A percentile compares a stretch with the other conserved stretches of the same genome.
phyloP scores from a whole-genome alignment of 37 sponge, comb jelly and placozoan species.

The Cladorhizidae sp. region DNA sequence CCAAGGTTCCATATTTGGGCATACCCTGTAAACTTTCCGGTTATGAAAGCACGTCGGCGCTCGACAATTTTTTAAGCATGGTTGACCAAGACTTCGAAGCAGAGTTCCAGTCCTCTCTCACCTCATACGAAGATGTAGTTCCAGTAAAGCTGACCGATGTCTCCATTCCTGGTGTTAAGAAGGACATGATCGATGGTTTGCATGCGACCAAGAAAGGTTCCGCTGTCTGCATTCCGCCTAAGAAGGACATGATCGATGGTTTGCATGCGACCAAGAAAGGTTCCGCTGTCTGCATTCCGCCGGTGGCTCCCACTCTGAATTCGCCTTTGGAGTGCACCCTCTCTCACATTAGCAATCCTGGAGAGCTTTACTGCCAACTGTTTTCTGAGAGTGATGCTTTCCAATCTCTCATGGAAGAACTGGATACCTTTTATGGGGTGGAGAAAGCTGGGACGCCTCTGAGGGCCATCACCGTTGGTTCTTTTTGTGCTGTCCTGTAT shows the following conservation, averaged over 20 bases:
- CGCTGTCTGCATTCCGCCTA: not conserved
- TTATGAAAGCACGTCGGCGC: not conserved
- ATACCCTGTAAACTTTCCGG: slow-evolving; percentile 31
- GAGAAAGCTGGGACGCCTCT: slow-evolving; percentile 4
- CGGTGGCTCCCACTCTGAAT: slow-evolving; percentile 14
- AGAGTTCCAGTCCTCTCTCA: not conserved
- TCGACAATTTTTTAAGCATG: slow-evolving; percentile 7
- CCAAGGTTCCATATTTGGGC: slow-evolving; percentile 37
- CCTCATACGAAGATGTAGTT: not conserved
- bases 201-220: not conserved
- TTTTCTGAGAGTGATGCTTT: not conserved
- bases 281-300: not conserved
- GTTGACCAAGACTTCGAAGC: not conserved
- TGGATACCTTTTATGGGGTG: slow-evolving; percentile 37
- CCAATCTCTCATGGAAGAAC: slow-evolving; percentile 32
- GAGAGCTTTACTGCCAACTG: slow-evolving; percentile 59
- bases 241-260: not conserved
- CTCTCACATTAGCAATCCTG: slow-evolving; percentile 15
- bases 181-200: not conserved
- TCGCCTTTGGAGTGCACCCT: slow-evolving; percentile 26
- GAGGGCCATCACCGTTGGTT: slow-evolving; percentile 23
- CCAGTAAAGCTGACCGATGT: slow-evolving; percentile 25
- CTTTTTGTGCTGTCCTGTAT: slow-evolving; percentile 68
- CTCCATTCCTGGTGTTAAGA: not conserved
- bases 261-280: not conserved